Base-by-base conservation (phyloP, 1,140 invertebrate species). In the Choristoneura fumiferana region DNA sequence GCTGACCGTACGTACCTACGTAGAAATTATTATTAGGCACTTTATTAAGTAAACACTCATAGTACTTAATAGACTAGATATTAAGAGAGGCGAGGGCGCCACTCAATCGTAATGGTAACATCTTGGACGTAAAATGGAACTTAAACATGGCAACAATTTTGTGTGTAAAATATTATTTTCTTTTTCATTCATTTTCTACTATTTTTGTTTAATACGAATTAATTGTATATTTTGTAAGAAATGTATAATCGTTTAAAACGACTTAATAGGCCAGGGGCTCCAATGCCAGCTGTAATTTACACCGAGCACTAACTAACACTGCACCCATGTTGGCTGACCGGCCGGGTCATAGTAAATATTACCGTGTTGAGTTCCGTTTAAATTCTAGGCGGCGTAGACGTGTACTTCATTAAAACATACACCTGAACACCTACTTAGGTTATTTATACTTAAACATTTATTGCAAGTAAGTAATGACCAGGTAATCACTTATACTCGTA, bases 301-400 rank as follows among this genome's bases (percentile, higher is more conserved):
- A 22, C 43, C 43, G 43, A 17, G 40, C 15, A 12, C 43, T 22
- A 49, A 49, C 43, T n/a, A 49, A 49, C 43, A 49, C 43, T 43
- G 43, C 43, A 49, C 17, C 43, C 43, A 43, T 43, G 40, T 43
- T n/a, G 22, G 40, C 61, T 65, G 60, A 62, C 65, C 72, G 64
- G 60, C 54, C 62, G 66, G 72, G 72, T 74, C 72, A 71, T 64
- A 54, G 69, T 69, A 74, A 71, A 74, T 74, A 74, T 69, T 57
- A 58, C 67, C 15, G 43, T 29, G 57, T 55, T 67, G 62, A 67
- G 60, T 73, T 60, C 69, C 66, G 66, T 71, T 71, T 63, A 59
- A 57, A 70, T 65, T 61, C 60, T 56, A 14, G 57, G 64, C 62
- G 61, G 57, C 62, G 64, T 66, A 57, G 57, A 60, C 56, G 54